Evolutionary conservation across 2,113 vertebrate genomes (phyloP).

Genomic region (Cheirogaleus medius): DNA sequence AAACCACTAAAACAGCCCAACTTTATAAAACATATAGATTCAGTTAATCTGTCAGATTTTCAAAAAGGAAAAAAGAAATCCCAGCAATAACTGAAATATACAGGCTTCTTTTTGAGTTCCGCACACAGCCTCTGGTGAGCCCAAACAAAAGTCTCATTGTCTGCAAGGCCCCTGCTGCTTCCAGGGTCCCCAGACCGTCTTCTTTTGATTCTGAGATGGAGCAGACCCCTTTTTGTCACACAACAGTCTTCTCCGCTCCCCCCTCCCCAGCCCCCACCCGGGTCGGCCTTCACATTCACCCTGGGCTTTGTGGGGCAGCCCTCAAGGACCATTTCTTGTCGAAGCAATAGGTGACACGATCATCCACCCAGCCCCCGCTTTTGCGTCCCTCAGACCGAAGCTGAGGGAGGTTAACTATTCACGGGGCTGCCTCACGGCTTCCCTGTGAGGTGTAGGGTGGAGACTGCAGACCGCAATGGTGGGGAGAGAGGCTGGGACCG

Average conservation of each 20-base stretch:
- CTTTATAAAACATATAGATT: neutral
- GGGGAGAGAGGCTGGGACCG: neutral
- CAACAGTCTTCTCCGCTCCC: neutral
- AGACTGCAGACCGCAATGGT: neutral
- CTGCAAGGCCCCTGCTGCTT: neutral
- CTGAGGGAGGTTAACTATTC: neutral
- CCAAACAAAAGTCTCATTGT: constrained; percentile 48
- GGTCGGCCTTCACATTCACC: neutral
- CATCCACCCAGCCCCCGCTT: neutral
- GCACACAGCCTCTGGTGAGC: neutral
- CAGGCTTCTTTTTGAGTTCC: neutral
- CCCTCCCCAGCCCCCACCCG: accelerated
- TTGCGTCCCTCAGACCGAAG: neutral
- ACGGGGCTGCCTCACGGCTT: neutral
- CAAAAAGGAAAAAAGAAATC: neutral
- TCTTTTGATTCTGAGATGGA: neutral
- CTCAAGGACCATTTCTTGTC: neutral
- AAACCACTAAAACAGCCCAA: neutral
- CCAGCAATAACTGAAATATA: neutral
- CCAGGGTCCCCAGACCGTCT: neutral
- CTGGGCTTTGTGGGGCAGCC: neutral
- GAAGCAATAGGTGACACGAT: neutral
- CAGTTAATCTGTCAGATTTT: neutral
- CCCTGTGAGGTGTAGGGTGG: neutral
- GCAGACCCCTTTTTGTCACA: neutral